Evolutionary conservation across 2,113 vertebrate species (phyloP).

Genomic region (Coryphaenoides rupestris): DNA sequence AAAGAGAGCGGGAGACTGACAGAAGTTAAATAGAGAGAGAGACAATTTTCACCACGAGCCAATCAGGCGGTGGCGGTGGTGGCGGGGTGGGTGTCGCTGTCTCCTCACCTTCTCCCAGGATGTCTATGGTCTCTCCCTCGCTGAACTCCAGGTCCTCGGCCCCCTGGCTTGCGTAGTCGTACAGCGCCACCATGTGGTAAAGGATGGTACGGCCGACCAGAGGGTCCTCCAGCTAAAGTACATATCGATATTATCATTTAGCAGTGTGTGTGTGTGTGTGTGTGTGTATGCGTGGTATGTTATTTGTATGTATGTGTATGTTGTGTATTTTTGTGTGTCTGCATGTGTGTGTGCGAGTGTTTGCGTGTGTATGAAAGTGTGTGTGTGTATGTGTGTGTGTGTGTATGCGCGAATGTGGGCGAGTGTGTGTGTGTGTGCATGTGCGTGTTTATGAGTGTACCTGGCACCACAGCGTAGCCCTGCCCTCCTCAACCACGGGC

Average conservation of each 20-base stretch:
- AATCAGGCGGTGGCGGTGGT: no score
- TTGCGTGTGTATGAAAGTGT: no score
- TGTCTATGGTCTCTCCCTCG: conserved; percentile 81
- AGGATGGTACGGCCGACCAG: conserved; percentile 70
- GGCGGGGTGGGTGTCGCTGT: neutral
- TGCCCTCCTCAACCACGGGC: conserved; percentile 25
- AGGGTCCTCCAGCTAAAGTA: conserved; percentile 65
- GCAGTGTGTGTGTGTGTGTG: no score
- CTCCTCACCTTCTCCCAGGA: conserved; percentile 82
- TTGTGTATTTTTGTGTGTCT: no score
- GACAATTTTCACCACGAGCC: no score
- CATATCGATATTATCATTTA: no score
- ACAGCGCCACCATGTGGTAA: conserved; percentile 81
- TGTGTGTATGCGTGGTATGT: no score
- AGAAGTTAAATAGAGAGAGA: no score
- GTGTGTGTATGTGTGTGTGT: neutral
- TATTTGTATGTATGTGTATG: no score
- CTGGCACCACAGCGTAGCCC: conserved; percentile 80
- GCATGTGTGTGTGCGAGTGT: no score
- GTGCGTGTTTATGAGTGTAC: conserved; percentile 49
- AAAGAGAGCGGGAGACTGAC: neutral
- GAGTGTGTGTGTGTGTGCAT: neutral
- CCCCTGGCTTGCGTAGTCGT: conserved; percentile 74
- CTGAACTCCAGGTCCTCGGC: conserved; percentile 84
- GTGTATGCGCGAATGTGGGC: no score